Evolutionary conservation across 2,888 invertebrate genomes (phyloP).

Genomic region (Lysandra coridon): DNA sequence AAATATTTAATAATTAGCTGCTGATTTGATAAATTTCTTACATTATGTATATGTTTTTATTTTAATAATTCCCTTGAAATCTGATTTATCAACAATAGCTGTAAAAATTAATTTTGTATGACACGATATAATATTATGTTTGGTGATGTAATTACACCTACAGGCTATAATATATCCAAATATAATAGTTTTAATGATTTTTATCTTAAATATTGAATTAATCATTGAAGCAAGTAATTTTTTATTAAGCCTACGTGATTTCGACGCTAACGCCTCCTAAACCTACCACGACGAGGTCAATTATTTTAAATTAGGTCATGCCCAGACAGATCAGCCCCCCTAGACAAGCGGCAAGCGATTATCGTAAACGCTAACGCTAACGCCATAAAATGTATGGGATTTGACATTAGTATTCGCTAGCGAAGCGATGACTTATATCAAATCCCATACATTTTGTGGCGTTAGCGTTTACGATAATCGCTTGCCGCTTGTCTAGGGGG

Average conservation of each 20-base stretch:
- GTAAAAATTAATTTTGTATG: neutral
- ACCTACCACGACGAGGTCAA: neutral
- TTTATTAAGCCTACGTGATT: neutral
- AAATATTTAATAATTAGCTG: neutral
- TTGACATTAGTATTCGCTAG: too few species aligned
- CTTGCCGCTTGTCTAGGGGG: too few species aligned
- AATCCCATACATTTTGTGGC: too few species aligned
- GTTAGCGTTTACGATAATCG: too few species aligned
- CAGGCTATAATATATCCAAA: neutral
- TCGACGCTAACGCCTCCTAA: neutral
- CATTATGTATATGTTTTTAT: neutral
- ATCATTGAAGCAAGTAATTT: neutral
- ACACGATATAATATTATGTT: neutral
- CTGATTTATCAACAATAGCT: neutral
- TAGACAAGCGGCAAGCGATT: too few species aligned
- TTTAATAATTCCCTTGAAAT: neutral
- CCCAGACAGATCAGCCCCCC: too few species aligned
- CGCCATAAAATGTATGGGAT: too few species aligned
- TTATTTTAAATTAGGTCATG: too few species aligned
- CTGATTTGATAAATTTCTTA: constrained; percentile 6
- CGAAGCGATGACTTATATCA: too few species aligned
- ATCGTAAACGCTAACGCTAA: too few species aligned
- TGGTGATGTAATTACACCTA: neutral
- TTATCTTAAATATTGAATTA: neutral
- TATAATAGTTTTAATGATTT: neutral